These are phyloP conservation scores for Leptura quadrifasciata DNA, from an alignment of 2,888 invertebrate species.

Conservation along the genomic window DNA sequence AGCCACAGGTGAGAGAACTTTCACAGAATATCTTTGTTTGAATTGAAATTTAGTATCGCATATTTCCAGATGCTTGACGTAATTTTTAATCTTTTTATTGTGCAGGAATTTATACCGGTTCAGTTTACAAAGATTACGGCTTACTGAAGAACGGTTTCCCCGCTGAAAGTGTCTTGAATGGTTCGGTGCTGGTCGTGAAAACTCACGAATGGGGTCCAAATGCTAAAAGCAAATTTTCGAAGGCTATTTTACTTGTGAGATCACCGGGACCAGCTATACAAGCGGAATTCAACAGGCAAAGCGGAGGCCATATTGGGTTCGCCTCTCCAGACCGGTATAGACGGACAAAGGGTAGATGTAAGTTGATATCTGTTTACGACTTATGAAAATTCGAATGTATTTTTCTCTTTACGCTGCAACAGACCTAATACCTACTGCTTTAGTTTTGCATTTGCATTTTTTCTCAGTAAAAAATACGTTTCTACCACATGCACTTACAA, in stretches of 20 bases:
- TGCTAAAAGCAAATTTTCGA: constrained; percentile 78
- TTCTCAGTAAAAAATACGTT: no score
- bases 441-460: no score
- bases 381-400: not conserved
- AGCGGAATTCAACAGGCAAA: constrained; percentile 88
- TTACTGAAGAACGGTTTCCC: constrained; percentile 87
- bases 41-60: not conserved
- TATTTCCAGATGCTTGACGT: not conserved
- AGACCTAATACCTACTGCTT: no score
- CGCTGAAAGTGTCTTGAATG: constrained; percentile 85
- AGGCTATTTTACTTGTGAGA: constrained; percentile 83
- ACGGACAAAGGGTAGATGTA: constrained; percentile 79
- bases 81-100: constrained; percentile 16
- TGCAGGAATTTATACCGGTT: constrained; percentile 84
- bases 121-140: constrained; percentile 88
- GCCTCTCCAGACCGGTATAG: constrained; percentile 82
- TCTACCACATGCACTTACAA: no score
- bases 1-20: constrained; percentile 79
- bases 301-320: constrained; percentile 87
- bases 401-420: no score
- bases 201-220: constrained; percentile 84
- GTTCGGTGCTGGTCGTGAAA: constrained; percentile 86
- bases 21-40: no score
- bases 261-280: constrained; percentile 84
- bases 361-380: constrained; percentile 61